Evolutionary conservation across 2,888 invertebrate genomes (phyloP).

Genomic region (Lepidochrysops patricia): DNA sequence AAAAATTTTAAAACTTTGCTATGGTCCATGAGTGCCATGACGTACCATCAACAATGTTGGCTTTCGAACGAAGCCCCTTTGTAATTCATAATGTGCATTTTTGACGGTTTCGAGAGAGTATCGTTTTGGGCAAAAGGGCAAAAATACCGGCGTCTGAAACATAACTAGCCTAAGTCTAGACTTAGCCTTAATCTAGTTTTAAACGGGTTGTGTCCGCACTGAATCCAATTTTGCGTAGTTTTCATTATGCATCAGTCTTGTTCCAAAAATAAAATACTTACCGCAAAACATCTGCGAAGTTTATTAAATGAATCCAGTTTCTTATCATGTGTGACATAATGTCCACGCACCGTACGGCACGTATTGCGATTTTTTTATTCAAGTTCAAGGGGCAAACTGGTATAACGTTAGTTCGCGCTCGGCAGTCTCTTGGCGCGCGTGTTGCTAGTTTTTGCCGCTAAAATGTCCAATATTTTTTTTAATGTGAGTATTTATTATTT

Average conservation of each 20-base stretch:
- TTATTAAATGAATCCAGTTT: neutral
- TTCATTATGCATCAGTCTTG: neutral
- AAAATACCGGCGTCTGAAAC: too few relatives aligned
- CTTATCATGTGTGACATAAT: neutral
- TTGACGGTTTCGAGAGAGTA: too few relatives aligned
- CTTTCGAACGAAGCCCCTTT: too few relatives aligned
- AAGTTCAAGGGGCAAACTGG: constrained; percentile 2
- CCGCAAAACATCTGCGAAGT: neutral
- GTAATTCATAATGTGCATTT: too few relatives aligned
- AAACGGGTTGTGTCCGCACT: too few relatives aligned
- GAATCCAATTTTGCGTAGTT: too few relatives aligned
- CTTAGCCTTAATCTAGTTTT: too few relatives aligned
- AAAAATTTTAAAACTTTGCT: too few relatives aligned
- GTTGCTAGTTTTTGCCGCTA: neutral
- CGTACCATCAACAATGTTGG: too few relatives aligned
- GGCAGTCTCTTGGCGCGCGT: neutral
- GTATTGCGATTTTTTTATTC: neutral
- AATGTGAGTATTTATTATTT: neutral
- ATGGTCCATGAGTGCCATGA: too few relatives aligned
- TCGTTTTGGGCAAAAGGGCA: too few relatives aligned
- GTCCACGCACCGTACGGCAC: neutral
- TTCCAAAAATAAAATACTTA: neutral
- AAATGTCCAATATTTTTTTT: neutral
- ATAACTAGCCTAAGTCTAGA: too few relatives aligned
- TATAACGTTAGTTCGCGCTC: neutral